Evolutionary conservation across 2,113 vertebrate species (phyloP), one percentile per base, ranked within the genome.

Genomic region (Oreotrochilus melanogaster): DNA sequence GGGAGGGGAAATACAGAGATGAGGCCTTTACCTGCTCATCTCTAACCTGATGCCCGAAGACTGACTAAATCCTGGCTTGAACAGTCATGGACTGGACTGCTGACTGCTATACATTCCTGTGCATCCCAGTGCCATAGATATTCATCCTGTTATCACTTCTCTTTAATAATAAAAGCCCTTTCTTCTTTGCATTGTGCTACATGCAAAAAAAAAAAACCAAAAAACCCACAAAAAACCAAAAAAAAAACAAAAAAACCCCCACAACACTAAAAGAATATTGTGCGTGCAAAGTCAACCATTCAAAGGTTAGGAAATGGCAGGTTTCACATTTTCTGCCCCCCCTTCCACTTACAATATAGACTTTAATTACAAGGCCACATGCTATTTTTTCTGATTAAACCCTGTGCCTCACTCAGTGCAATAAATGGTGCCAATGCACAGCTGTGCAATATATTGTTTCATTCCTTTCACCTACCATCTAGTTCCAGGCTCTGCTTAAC

Each of bases 61-160:
- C 64, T 86, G 67, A 48, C 56, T 88, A 93, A 96, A 93, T 80
- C 89, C 85, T 80, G 78, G 78, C 86, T 93, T 93, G 94, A 96
- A 69, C 37, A 88, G 21, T 74, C 69, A 74, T 18, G 16, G 76
- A 56, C 27, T 70, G 33, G 47, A 66, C n/a, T 96, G 85, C 93
- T 92, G 85, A 94, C 88, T 90, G 60, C 17, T 56, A 53, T 13
- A 31, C 96, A 94, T 96, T 96, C 85, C 67, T 94, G 73, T 61
- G 80, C 73, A 75, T 73, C 39, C 28, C 0, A 0, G 47, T 83
- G 60, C 35, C 66, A 79, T 62, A 89, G 42, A 85, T 82, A 89
- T 51, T 45, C 67, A 72, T 87, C 62, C 87, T 89, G 24, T 61
- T 95, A 74, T 93, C 89, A 70, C 42, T 86, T 94, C 67, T 88